A percentile compares a stretch with the other conserved stretches of the same genome.
These are phyloP conservation scores for Drosophila seguyi DNA, from an alignment of 1,140 invertebrate species.

Conservation along the genomic window DNA sequence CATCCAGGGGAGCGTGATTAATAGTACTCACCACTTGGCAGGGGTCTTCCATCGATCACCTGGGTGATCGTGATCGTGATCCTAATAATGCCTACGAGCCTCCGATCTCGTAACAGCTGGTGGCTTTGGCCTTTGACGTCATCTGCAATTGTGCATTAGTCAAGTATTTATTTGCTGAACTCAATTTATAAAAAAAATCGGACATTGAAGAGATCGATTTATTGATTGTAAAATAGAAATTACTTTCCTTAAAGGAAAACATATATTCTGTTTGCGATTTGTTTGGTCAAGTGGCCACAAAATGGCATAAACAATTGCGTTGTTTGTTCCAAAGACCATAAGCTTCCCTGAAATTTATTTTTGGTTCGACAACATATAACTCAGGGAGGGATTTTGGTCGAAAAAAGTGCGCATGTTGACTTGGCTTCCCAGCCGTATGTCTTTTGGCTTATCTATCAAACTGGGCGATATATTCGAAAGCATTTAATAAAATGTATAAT, in stretches of 20 bases:
- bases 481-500: slow-evolving; percentile 41
- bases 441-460: slow-evolving; percentile 22
- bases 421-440: neutral
- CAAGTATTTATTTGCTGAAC: slow-evolving; percentile 7
- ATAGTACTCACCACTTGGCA: slow-evolving; percentile 58
- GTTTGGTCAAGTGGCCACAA: slow-evolving; percentile 43
- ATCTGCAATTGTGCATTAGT: slow-evolving; percentile 48
- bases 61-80: slow-evolving; percentile 13
- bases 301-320: slow-evolving; percentile 54
- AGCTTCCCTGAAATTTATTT: slow-evolving; percentile 51
- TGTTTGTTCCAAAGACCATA: slow-evolving; percentile 41
- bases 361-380: slow-evolving; percentile 33
- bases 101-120: slow-evolving; percentile 42
- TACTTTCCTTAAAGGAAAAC: slow-evolving; percentile 6
- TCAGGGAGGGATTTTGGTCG: slow-evolving; percentile 33
- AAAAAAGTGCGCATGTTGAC: slow-evolving; percentile 15
- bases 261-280: slow-evolving; percentile 21
- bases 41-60: slow-evolving; percentile 37
- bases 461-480: slow-evolving; percentile 9
- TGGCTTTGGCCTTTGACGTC: slow-evolving; percentile 70
- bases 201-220: slow-evolving; percentile 1
- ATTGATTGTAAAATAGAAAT: slow-evolving; percentile 29
- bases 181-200: slow-evolving; percentile 13
- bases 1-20: slow-evolving; percentile 30
- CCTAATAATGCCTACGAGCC: slow-evolving; percentile 26